phyloP scores from a whole-genome alignment of 2,888 invertebrate species.

The Dioctria rufipes region DNA sequence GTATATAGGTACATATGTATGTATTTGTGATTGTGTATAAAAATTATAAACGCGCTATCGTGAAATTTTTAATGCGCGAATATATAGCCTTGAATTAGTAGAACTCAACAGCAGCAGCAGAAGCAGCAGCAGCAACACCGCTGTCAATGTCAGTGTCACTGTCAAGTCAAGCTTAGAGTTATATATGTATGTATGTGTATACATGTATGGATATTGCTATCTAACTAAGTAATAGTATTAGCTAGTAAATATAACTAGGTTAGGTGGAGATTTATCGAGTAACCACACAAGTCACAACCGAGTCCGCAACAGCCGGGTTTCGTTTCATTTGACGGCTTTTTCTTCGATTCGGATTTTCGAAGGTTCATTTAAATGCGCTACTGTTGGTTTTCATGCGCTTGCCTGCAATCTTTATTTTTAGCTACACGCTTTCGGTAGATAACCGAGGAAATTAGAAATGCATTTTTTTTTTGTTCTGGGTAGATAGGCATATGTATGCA shows the following conservation, averaged over 20 bases:
- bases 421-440: background rate
- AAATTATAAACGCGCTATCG: constrained; percentile 15
- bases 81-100: constrained; percentile 27
- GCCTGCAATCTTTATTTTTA: constrained; percentile 8
- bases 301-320: background rate
- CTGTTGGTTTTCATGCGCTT: background rate
- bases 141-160: constrained; percentile 36
- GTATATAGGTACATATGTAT: background rate
- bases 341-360: background rate
- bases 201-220: no score
- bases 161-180: constrained; percentile 24
- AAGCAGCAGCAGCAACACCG: background rate
- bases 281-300: background rate
- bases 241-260: constrained; percentile 24
- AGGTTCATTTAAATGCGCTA: background rate
- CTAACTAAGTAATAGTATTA: no score
- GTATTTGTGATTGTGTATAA: constrained; percentile 6
- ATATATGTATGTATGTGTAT: no score
- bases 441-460: background rate
- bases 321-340: background rate
- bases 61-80: background rate
- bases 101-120: background rate
- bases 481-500: no score
- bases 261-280: background rate
- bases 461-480: no score